phyloP scores from a whole-genome alignment of 2,888 invertebrate species.

The Stenichneumon culpator region DNA sequence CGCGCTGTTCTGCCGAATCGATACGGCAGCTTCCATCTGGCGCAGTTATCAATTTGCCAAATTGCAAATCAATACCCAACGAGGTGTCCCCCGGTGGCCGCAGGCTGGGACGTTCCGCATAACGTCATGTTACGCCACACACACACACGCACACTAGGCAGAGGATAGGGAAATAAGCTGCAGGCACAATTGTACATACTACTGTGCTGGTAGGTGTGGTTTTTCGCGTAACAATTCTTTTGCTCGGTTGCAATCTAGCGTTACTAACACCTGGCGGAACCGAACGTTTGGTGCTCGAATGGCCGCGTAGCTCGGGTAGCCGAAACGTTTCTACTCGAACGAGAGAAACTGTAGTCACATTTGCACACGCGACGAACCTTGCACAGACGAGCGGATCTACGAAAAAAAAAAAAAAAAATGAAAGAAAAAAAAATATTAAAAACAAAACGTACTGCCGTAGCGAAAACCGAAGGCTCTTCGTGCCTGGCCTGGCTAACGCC shows the following conservation, averaged over 20 bases:
- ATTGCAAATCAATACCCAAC: slow-evolving; percentile 81
- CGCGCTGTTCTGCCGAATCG: slow-evolving; percentile 50
- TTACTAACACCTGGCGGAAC: slow-evolving; percentile 38
- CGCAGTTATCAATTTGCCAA: slow-evolving; percentile 83
- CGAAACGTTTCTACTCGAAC: slow-evolving; percentile 47
- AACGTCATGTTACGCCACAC: slow-evolving; percentile 47
- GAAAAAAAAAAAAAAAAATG: slow-evolving; percentile 35
- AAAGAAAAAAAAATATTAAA: slow-evolving; percentile 10
- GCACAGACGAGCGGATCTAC: slow-evolving; percentile 45
- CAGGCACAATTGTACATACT: slow-evolving; percentile 12
- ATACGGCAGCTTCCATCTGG: slow-evolving; percentile 72
- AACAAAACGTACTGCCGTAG: slow-evolving; percentile 39
- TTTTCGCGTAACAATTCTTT: slow-evolving; percentile 41
- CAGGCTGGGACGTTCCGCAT: slow-evolving; percentile 65
- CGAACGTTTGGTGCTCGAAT: slow-evolving; percentile 60
- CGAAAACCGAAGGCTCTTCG: slow-evolving; percentile 16
- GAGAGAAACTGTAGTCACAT: slow-evolving; percentile 45
- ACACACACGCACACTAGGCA: slow-evolving; percentile 38
- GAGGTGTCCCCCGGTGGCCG: slow-evolving; percentile 66
- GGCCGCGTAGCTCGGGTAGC: slow-evolving; percentile 32
- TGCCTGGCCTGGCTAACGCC: slow-evolving; percentile 11
- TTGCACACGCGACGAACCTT: slow-evolving; percentile 30
- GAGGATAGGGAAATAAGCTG: slow-evolving; percentile 31
- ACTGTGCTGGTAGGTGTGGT: slow-evolving; percentile 8
- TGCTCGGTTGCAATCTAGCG: slow-evolving; percentile 31